phyloP scores from a whole-genome alignment of 1,140 invertebrate species.

The Drosophila parvula region DNA sequence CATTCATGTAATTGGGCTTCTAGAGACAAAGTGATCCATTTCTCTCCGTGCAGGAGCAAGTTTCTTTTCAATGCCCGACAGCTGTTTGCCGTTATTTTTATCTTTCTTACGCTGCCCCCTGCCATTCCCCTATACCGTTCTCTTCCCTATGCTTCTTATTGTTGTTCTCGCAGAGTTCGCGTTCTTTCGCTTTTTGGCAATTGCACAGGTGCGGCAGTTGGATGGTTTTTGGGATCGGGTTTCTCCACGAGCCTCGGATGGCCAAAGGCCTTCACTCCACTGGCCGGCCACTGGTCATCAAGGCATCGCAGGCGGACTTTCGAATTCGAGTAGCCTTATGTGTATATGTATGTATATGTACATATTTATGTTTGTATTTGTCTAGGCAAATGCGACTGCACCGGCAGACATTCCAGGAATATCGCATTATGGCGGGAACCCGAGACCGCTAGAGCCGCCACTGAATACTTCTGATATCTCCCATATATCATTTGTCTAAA shows the following conservation, averaged over 20 bases:
- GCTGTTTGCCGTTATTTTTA: conserved; percentile 50
- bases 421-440: conserved; percentile 23
- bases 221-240: conserved; percentile 59
- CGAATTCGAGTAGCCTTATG: conserved; percentile 18
- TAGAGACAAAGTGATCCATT: not conserved
- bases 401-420: conserved; percentile 20
- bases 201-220: conserved; percentile 62
- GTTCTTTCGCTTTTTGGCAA: conserved; percentile 45
- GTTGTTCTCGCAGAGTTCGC: conserved; percentile 15
- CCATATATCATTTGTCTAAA: conserved; percentile 25
- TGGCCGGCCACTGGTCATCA: conserved; percentile 7
- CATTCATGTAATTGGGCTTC: not conserved
- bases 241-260: conserved; percentile 51
- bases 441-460: conserved; percentile 5
- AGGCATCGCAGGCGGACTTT: conserved; percentile 37
- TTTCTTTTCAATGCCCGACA: conserved; percentile 49
- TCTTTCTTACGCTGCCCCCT: conserved; percentile 2
- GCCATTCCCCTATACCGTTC: not conserved
- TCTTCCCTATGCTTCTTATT: conserved; percentile 14
- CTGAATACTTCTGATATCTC: conserved; percentile 7
- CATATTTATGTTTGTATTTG: not conserved
- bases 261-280: conserved; percentile 15
- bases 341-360: not conserved
- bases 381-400: conserved; percentile 20
- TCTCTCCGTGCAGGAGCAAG: conserved; percentile 42